Base-by-base conservation (phyloP, 2,113 vertebrate genomes). In the Onychorhynchus coronatus region DNA sequence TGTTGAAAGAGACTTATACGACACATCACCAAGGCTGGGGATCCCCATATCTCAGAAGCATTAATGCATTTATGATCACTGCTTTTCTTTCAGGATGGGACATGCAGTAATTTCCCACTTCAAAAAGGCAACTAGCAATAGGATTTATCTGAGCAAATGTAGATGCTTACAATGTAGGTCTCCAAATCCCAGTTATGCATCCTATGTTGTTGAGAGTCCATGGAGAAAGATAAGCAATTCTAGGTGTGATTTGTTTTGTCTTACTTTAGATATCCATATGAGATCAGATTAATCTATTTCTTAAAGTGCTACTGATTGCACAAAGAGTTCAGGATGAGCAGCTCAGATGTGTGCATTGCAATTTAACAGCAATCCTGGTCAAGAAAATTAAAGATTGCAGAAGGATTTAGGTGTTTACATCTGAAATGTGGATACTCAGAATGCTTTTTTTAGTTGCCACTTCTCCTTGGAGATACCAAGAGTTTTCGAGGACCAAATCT, bases 391-490 rank as follows among this genome's bases (percentile, higher is more conserved):
- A 85, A 87, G 25, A 70, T 1, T 81, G 42, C 23, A 47, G 68
- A 62, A 92, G 27, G 13, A 78, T 95, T 86, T 95, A 68, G 44
- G 83, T 86, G 21, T 93, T 95, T 93, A 52, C 25, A 49, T 56
- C 56, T 92, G 73, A 87, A 78, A 93, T 77, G 33, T 39, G 42
- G 47, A 67, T 81, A 47, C 28, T 92, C 27, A 21, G 30, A 95
- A 68, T 81, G 52, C 2, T 80, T 68, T 92, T 53, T 91, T 74
- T 56, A 86, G 63, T 91, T 92, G 76, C 76, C 44, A 21, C 19
- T 95, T 89, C 83, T 85, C 42, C 70, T 81, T 91, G 91, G 52
- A 91, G 56, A 94, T 75, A 81, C 49, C 39, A 92, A 95, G 49
- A 78, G 35, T 11, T 95, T 91, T 77, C 0, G 5, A 88, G 73